Percentiles rank a stretch among this genome's conserved stretches.
These are phyloP conservation scores for Saimiri boliviensis DNA, from an alignment of 2,113 vertebrate genomes.

Conservation along the genomic window DNA sequence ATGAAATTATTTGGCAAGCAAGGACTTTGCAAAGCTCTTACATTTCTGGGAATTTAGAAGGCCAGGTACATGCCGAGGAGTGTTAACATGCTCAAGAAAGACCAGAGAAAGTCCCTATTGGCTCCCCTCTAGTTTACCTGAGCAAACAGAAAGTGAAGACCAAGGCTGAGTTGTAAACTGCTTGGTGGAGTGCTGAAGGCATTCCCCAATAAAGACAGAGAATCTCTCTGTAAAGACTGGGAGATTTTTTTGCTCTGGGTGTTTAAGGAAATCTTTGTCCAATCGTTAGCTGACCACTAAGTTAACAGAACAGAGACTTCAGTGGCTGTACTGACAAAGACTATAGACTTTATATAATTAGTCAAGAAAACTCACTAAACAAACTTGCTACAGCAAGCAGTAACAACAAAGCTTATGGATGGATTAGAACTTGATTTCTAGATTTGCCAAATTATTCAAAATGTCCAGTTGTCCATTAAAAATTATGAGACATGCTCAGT, in stretches of 20 bases:
- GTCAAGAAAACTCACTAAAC: neutral
- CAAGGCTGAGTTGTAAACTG: neutral
- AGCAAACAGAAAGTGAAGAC: neutral
- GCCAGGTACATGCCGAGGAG: neutral
- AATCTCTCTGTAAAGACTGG: neutral
- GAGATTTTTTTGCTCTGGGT: neutral
- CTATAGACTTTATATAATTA: neutral
- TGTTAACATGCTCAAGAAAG: neutral
- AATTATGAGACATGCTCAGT: neutral
- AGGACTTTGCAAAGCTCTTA: neutral
- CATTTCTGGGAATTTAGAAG: neutral
- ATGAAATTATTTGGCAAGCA: neutral
- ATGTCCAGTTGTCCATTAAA: neutral
- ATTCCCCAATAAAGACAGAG: neutral
- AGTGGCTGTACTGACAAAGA: neutral
- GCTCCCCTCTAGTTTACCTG: neutral
- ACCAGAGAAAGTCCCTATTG: neutral
- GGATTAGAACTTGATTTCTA: neutral
- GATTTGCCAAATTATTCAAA: neutral
- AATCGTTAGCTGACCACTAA: neutral
- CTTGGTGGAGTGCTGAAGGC: neutral
- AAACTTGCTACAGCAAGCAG: neutral
- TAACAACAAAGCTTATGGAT: neutral
- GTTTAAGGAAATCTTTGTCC: neutral
- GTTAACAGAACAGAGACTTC: neutral